Evolutionary conservation across 1,140 invertebrate species (phyloP), one percentile per base, ranked within the genome.

Genomic region (Brachionus asplanchnoidis): DNA sequence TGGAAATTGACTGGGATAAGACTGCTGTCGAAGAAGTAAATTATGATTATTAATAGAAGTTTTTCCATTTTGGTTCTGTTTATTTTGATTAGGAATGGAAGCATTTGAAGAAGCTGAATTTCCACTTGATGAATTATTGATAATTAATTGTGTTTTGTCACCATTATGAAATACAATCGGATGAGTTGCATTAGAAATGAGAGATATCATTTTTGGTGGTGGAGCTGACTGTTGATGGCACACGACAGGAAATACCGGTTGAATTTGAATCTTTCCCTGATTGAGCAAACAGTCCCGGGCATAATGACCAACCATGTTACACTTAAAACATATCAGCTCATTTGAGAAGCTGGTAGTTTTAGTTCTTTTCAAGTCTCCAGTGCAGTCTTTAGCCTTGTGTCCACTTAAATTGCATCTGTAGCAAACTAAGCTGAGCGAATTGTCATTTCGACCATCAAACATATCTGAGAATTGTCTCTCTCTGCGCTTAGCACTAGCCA

Each of bases 401-500:
- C 79, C 79, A n/a, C 14, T 68, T 12, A 28, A 20, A 26, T 44
- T 42, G 14, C 79, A 82, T 32, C 40, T 82, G 26, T 65, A 82
- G 20, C 79, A 82, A 9, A 65, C 20, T 36, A 82, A 12, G 32
- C 32, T 77, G 11, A n/a, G 8, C 36, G 23, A 7, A 44, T 60
- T 56, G 4, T 65, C 53, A 4, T 82, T 23, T 23, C 36, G 28
- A 14, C 53, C 53, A 60, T 80, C 56, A 11, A 73, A 73, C 68
- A 77, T 77, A 23, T 77, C 73, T 28, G 73, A 50, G 12, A 65
- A 42, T 60, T 60, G 53, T 82, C 42, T 32, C 86, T 87, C 60
- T 87, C 85, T 85, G 87, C 88, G 26, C 85, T 86, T 17, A 85
- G 86, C 9, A 66, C 46, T 8, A 86, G 79, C 85, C 28, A 86